Base-by-base conservation (phyloP, 2,113 vertebrate genomes). In the Phoenicopterus ruber region DNA sequence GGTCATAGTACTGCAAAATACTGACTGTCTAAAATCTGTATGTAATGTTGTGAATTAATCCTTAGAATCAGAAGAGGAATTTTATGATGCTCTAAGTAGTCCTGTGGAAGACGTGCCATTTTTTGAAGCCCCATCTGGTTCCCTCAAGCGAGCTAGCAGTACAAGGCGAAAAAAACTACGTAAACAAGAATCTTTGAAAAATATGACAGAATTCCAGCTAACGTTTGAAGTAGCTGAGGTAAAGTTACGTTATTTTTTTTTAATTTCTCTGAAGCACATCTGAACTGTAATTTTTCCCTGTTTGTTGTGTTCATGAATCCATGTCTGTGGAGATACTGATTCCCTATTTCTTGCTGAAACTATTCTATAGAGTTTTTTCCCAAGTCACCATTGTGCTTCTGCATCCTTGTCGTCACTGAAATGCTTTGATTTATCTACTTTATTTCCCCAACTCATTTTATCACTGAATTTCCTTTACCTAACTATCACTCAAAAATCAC, bases 151-250 rank as follows among this genome's bases (percentile, higher is more conserved):
- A 52, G 50, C 55, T 46, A 74, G 95, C 88, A 97, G 94, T 62
- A 58, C 67, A 70, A 98, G 95, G 85, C 97, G 84, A 55, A 98
- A 94, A 94, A 97, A 93, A 18, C 25, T 97, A 74, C 69, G 89
- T 67, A 99, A 98, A 71, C 98, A 98, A 63, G 99, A 99, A 7
- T 80, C 95, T 83, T 96, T 98, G 93, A 99, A 99, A 98, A 99
- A 99, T 96, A 98, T 99, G 98, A 99, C 98, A 9, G 97, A 99
- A 71, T 98, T 99, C 59, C 94, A 97, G 87, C 91, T 99, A 92
- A 98, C 82, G 29, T 99, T 99, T 98, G 99, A 99, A 98, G 99
- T 99, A 90, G 98, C 97, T 91, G 97, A 98, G 99, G 99, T 99
- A 98, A 90, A 77, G 20, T 73, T 36, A 18, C 2, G 42, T 25